These are phyloP conservation scores for Zenarchopterus dispar DNA, from an alignment of 2,797 vertebrate genomes.

Conservation along the genomic window DNA sequence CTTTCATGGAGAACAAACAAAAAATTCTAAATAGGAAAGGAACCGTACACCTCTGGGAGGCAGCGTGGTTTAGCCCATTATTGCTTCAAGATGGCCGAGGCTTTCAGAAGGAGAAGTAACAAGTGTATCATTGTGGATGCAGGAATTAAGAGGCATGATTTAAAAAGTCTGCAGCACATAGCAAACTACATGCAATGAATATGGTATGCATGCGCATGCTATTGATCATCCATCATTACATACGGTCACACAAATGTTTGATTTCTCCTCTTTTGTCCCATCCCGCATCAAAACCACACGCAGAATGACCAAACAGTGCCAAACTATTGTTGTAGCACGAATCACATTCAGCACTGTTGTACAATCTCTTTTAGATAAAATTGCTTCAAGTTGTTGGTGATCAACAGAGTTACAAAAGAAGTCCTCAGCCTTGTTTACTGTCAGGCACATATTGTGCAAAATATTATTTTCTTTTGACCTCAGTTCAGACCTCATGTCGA, in stretches of 20 bases:
- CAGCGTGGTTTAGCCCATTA: slow-evolving; percentile 50
- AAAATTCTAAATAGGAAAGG: slow-evolving; percentile 21
- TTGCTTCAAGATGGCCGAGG: slow-evolving; percentile 63
- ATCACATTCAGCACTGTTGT: slow-evolving; percentile 39
- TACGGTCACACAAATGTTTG: slow-evolving; percentile 23
- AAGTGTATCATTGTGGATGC: slow-evolving; percentile 48
- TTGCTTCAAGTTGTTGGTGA: slow-evolving; percentile 50
- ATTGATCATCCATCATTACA: slow-evolving; percentile 24
- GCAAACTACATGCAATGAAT: slow-evolving; percentile 15
- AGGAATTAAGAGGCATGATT: slow-evolving; percentile 49
- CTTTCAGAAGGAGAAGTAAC: slow-evolving; percentile 40
- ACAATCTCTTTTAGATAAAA: slow-evolving; percentile 38
- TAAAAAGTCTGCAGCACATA: slow-evolving; percentile 40
- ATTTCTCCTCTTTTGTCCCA: slow-evolving; percentile 26
- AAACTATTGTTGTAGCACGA: slow-evolving; percentile 38
- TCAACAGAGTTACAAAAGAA: slow-evolving; percentile 30
- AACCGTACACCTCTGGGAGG: slow-evolving; percentile 47
- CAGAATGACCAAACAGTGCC: slow-evolving; percentile 29
- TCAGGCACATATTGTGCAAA: slow-evolving; percentile 39
- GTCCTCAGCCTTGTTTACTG: slow-evolving; percentile 42
- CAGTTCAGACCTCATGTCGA: not conserved
- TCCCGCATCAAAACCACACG: slow-evolving; percentile 36
- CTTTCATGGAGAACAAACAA: slow-evolving; percentile 23
- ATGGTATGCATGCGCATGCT: slow-evolving; percentile 8
- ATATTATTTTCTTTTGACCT: slow-evolving; percentile 28